Base-by-base conservation (phyloP, 35 echinoderm and acorn worm genomes). In the Apostichopus parvimensis region DNA sequence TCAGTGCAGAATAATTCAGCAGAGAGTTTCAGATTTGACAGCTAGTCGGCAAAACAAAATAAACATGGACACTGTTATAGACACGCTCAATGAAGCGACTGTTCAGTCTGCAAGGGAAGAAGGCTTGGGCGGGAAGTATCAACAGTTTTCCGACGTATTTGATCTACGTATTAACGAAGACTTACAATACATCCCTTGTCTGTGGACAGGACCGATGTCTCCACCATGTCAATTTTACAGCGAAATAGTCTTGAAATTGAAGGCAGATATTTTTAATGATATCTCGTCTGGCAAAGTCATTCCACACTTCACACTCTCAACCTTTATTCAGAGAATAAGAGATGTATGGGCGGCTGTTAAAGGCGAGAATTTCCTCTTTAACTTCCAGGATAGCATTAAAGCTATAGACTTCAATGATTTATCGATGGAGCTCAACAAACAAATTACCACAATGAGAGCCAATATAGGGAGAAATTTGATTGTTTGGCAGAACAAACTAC, bases 381-480 rank as follows among this genome's bases (percentile, higher is more conserved):
- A 88, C 68, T 88, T 88, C 17, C 57, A 88, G 52, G 68, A 88
- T 34, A 88, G 86, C 62, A 62, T 88, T 22, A 84, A 84, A 24
- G 81, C 81, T 84, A 24, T 84, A 10, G 81, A 84, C 58, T 84
- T 84, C 56, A 84, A 84, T 23, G 58, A 24, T 58, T 20, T 84
- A 14, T 57, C 54, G 6, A 84, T 84, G 81, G 58, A 84, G 11
- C 54, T 84, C 11, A 84, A 84, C 24, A 59, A 18, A 58, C 58
- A 20, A 59, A 58, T 84, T n/a, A 84, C 58, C 58, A 59, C 57
- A 5, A 84, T 84, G 81, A 18, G 81, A 24, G 5, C 21, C 3
- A 14, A 57, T 5, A 57, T 84, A 7, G 9, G 1, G 5, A 55
- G n/a, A 15, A 84, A 84, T 6, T 58, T 84, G 24, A 6, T 6